phyloP scores from a whole-genome alignment of 2,797 vertebrate species.

The Bovichtus variegatus region DNA sequence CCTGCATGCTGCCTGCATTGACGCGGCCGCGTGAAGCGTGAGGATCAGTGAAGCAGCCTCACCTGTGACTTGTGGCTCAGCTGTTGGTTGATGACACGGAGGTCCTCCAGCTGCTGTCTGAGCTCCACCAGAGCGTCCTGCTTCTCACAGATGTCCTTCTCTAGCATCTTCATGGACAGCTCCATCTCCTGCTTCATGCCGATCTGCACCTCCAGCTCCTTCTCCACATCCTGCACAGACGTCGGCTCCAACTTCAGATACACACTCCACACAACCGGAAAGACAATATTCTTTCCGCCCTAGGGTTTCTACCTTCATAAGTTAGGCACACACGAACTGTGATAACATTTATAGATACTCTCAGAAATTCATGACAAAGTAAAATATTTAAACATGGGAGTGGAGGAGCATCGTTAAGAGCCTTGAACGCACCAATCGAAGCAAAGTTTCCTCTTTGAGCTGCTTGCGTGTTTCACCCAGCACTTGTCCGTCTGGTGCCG shows the following conservation, averaged over 20 bases:
- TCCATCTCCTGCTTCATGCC: conserved; percentile 99
- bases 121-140: conserved; percentile 96
- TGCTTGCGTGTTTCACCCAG: conserved; percentile 94
- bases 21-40: too few relatives aligned
- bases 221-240: conserved; percentile 92
- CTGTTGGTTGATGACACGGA: conserved; percentile 95
- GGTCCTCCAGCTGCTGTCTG: conserved; percentile 95
- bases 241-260: not conserved
- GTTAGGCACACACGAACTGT: not conserved
- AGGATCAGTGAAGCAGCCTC: not conserved
- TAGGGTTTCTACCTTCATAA: not conserved
- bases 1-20: too few relatives aligned
- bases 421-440: conserved; percentile 89
- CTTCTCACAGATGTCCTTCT: conserved; percentile 98
- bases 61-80: conserved; percentile 97
- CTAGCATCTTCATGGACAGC: conserved; percentile 98
- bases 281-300: not conserved
- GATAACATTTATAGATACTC: not conserved
- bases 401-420: not conserved
- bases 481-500: conserved; percentile 88
- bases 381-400: not conserved
- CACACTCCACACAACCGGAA: not conserved
- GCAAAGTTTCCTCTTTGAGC: conserved; percentile 96
- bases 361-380: not conserved
- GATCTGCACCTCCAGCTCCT: conserved; percentile 96